Conservation (phyloP, 2,113 vertebrate genomes). For the Crypturellus undulatus region DNA sequence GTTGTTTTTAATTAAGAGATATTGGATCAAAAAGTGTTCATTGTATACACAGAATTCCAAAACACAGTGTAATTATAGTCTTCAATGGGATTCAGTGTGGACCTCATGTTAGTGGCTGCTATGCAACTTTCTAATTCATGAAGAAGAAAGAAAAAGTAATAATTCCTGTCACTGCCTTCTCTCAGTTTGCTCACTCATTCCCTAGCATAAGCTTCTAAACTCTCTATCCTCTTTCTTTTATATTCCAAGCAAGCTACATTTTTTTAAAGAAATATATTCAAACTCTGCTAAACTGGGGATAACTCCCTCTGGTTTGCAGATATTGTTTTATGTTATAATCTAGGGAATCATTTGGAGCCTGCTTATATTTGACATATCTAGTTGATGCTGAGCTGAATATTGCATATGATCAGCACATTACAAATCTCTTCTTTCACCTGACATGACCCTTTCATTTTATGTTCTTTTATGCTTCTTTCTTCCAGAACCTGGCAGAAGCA, state of each 20-base stretch:
- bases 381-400: not conserved
- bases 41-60: conserved; percentile 43
- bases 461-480: not conserved
- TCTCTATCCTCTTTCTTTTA: not conserved
- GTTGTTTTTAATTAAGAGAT: conserved; percentile 65
- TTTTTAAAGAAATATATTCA: too few relatives aligned
- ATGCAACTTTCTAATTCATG: conserved; percentile 3
- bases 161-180: not conserved
- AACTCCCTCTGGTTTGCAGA: not conserved
- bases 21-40: conserved; percentile 42
- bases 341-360: not conserved
- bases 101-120: conserved; percentile 28
- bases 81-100: conserved; percentile 30
- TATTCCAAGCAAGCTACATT: not conserved
- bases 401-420: not conserved
- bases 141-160: not conserved
- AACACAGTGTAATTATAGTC: not conserved
- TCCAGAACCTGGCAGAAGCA: not conserved
- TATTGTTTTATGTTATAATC: not conserved
- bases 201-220: not conserved
- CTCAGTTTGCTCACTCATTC: not conserved
- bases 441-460: not conserved
- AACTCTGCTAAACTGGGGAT: not conserved
- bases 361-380: not conserved
- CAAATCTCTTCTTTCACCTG: not conserved